Percentiles rank a stretch among this genome's conserved stretches.
Evolutionary conservation across 2,113 vertebrate genomes (phyloP).

Genomic region (Eurypyga helias): DNA sequence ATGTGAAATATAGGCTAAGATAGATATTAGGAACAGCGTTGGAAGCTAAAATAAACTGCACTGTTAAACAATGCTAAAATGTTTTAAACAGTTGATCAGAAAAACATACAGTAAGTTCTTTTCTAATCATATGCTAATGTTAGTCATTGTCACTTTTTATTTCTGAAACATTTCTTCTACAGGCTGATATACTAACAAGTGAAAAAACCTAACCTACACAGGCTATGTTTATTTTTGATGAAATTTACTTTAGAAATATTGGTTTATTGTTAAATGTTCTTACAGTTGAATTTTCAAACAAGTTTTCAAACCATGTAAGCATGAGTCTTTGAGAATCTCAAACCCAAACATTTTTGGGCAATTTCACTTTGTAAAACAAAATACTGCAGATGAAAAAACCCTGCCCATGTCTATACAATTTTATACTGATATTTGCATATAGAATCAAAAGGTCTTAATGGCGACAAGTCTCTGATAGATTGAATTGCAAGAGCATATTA

Average conservation of each 20-base stretch:
- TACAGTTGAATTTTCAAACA: neutral
- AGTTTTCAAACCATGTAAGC: neutral
- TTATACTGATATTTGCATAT: neutral
- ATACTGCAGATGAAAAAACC: neutral
- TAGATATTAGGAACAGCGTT: slow-evolving; percentile 52
- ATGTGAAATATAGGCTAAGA: slow-evolving; percentile 71
- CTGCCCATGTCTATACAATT: neutral
- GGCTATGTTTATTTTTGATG: neutral
- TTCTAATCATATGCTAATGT: neutral
- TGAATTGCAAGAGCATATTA: too few relatives aligned
- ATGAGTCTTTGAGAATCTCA: neutral
- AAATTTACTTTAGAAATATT: neutral
- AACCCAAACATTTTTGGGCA: rapidly evolving
- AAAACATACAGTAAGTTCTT: neutral
- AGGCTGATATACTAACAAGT: neutral
- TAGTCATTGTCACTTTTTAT: neutral
- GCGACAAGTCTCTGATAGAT: neutral
- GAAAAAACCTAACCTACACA: neutral
- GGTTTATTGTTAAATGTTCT: neutral
- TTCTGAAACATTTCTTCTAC: neutral
- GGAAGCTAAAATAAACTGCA: slow-evolving; percentile 47
- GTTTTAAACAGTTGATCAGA: slow-evolving; percentile 26
- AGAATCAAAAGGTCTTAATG: neutral
- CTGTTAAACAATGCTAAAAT: slow-evolving; percentile 42
- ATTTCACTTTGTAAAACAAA: neutral